Conservation (phyloP, 1,140 invertebrate species). For the Archegozetes longisetosus region DNA sequence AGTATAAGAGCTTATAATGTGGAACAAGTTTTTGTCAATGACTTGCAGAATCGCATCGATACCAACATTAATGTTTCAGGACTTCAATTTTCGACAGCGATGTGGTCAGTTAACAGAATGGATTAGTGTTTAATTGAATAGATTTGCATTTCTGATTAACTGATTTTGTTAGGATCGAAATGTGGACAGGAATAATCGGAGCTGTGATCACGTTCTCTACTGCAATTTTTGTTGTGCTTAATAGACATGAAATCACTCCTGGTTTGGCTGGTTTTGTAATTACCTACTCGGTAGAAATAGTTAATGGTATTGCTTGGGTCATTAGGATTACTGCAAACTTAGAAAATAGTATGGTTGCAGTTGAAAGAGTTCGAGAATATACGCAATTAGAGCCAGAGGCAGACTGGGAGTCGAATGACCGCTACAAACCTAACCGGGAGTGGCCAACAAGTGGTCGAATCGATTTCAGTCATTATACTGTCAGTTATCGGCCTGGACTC, state of each 20-base stretch:
- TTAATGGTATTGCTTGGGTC: conserved; percentile 39
- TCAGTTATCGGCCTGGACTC: conserved; percentile 58
- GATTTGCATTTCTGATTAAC: neutral
- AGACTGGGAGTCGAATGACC: conserved; percentile 19
- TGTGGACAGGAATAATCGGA: conserved; percentile 28
- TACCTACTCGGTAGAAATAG: conserved; percentile 67
- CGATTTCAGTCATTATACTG: conserved; percentile 54
- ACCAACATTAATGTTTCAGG: conserved; percentile 29
- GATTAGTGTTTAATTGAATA: neutral
- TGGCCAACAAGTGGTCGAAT: conserved; percentile 62
- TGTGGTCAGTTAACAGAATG: conserved; percentile 21
- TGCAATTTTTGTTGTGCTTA: conserved; percentile 29
- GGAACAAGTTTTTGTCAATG: neutral
- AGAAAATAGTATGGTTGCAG: conserved; percentile 46
- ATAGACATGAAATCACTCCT: conserved; percentile 45
- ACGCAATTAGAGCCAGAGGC: conserved; percentile 45
- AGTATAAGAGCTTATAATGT: conserved; percentile 38
- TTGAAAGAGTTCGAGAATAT: conserved; percentile 46
- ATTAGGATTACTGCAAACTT: conserved; percentile 42
- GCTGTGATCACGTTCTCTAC: conserved; percentile 27
- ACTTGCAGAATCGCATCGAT: neutral
- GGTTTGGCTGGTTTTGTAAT: conserved; percentile 73
- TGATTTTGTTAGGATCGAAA: conserved; percentile 18
- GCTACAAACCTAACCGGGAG: conserved; percentile 6
- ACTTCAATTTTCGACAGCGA: conserved; percentile 22